Conservation (phyloP, 2,797 vertebrate genomes). For the Cirrhinus molitorella region DNA sequence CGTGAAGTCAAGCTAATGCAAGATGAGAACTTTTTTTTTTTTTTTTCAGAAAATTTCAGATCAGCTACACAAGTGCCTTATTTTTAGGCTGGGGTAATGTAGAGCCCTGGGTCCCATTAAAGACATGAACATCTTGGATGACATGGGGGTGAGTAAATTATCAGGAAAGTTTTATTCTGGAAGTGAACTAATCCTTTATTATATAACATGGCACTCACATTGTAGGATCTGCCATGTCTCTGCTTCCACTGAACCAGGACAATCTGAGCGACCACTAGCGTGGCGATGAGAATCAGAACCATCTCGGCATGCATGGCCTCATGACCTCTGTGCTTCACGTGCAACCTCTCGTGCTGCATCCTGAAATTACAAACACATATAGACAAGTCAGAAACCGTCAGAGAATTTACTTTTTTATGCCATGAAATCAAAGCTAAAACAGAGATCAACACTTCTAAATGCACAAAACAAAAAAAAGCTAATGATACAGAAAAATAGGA, state of each 20-base stretch:
- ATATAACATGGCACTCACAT: conserved; percentile 58
- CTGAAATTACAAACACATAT: conserved; percentile 57
- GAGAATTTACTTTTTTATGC: not conserved
- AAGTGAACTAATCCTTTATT: too few relatives aligned
- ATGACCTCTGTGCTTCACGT: conserved; percentile 72
- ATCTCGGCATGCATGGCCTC: conserved; percentile 79
- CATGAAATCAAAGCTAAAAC: conserved; percentile 9
- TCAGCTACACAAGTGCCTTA: too few relatives aligned
- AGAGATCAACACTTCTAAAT: not conserved
- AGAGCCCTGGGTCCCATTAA: too few relatives aligned
- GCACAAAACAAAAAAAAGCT: not conserved
- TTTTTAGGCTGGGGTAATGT: too few relatives aligned
- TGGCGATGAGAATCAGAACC: conserved; percentile 77
- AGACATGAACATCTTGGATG: too few relatives aligned
- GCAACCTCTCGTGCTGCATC: conserved; percentile 75
- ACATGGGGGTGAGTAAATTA: too few relatives aligned
- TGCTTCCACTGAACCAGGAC: conserved; percentile 82
- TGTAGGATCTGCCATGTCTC: conserved; percentile 74
- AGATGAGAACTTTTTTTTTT: too few relatives aligned
- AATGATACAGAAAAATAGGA: conserved; percentile 8
- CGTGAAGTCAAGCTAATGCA: too few relatives aligned
- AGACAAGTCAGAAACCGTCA: not conserved
- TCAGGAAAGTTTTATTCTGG: too few relatives aligned
- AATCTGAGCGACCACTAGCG: conserved; percentile 75
- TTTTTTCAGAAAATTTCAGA: too few relatives aligned